phyloP scores from a whole-genome alignment of 2,888 invertebrate species.

The Leptura quadrifasciata region DNA sequence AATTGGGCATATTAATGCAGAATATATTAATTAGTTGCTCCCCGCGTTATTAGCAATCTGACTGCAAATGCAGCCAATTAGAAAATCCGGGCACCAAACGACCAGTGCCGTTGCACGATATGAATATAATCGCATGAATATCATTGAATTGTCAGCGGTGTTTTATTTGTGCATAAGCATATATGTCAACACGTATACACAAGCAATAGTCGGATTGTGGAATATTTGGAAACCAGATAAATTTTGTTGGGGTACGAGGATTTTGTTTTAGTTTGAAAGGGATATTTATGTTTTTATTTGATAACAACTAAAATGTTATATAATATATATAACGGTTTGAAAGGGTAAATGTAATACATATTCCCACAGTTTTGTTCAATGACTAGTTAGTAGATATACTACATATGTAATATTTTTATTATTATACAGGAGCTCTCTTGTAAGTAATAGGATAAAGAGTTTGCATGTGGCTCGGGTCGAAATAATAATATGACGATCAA shows the following conservation, averaged over 20 bases:
- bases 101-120: neutral
- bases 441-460: no score
- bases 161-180: conserved; percentile 22
- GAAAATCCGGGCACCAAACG: neutral
- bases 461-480: no score
- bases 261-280: conserved; percentile 21
- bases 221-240: conserved; percentile 17
- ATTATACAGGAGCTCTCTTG: no score
- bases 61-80: conserved; percentile 6
- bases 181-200: conserved; percentile 11
- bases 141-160: conserved; percentile 8
- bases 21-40: neutral
- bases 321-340: neutral
- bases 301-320: neutral
- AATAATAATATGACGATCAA: no score
- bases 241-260: conserved; percentile 15
- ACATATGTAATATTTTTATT: no score
- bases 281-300: conserved; percentile 23
- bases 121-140: neutral
- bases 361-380: neutral
- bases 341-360: neutral
- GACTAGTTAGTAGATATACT: no score
- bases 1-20: neutral
- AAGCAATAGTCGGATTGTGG: conserved; percentile 13
- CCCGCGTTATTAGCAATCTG: no score